Conservation (phyloP, 2,888 invertebrate species). For the Eupithecia exiguata region DNA sequence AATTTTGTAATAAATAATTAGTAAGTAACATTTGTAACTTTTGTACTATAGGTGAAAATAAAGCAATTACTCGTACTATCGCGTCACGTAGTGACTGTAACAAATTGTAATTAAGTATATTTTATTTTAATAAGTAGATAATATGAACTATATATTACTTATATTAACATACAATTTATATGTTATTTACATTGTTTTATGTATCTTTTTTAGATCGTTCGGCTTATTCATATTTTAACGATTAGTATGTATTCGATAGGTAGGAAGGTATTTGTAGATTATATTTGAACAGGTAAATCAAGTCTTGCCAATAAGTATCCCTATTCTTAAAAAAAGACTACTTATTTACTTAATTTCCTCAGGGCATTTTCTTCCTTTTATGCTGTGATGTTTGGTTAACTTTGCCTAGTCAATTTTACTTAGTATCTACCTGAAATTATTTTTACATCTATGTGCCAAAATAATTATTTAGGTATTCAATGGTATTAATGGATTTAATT, state of each 20-base stretch:
- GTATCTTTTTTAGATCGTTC: neutral
- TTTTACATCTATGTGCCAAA: slow-evolving; percentile 39
- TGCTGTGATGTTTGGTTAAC: slow-evolving; percentile 36
- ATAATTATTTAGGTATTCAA: slow-evolving; percentile 18
- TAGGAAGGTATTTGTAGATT: too few relatives aligned
- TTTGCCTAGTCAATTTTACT: slow-evolving; percentile 39
- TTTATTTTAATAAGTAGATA: neutral
- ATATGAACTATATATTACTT: neutral
- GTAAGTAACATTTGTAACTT: neutral
- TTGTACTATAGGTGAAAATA: neutral
- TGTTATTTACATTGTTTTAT: neutral
- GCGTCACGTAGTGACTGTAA: neutral
- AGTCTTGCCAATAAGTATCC: neutral
- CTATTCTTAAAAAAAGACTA: neutral
- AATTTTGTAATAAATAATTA: neutral
- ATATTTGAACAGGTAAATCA: neutral
- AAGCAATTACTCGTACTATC: neutral
- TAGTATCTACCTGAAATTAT: slow-evolving; percentile 12
- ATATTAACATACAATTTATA: neutral
- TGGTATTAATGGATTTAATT: neutral
- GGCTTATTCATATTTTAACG: neutral
- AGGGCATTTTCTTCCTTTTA: slow-evolving; percentile 13
- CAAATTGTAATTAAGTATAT: neutral
- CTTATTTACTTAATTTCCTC: neutral
- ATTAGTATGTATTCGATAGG: neutral